Base-by-base conservation (phyloP, 2,113 vertebrate species). In the Gobiocypris rarus region DNA sequence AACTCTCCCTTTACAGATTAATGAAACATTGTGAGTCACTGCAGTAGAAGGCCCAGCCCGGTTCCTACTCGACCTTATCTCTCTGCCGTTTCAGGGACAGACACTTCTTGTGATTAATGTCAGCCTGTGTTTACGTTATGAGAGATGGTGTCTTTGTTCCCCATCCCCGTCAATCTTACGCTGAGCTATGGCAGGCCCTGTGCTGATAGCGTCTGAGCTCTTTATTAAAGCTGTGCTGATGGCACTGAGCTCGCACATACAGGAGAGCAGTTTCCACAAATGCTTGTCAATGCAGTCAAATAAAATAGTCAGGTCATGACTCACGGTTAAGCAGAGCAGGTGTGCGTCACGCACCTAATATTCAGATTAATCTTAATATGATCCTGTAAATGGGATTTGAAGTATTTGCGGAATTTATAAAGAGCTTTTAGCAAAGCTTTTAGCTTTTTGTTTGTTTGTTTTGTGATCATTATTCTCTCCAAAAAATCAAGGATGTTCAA, bases 101-200 rank as follows among this genome's bases (percentile, higher is more conserved):
- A 65, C 65, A 41, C 65, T 82, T 69, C 65, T 70, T 17, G 48
- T 82, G 80, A 82, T 82, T 70, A 82, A 82, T 82, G 80, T 56
- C 65, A 70, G 80, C 10, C 80, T 41, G 65, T 70, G 80, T 82
- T 82, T 82, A 80, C 19, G 48, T 82, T 70, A 82, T 82, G 80
- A 82, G 65, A 54, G 80, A 70, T 70, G 31, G 80, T 70, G 80
- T 70, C 80, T 70, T 70, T 82, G 80, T 69, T 82, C 65, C 48
- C 28, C 48, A 82, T 82, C 31, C 22, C 80, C 48, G 65, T 82
- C 80, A 82, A n/a, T 82, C 80, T 56, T 52, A 5, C 1, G 19
- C 45, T 70, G 50, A 82, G 80, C 48, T 56, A 56, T 71, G 45
- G 65, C 65, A 82, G 80, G 80, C 48, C 63, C 22, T 54, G 45